phyloP scores from a whole-genome alignment of 2,888 invertebrate genomes.

The Lochmaea crataegi region DNA sequence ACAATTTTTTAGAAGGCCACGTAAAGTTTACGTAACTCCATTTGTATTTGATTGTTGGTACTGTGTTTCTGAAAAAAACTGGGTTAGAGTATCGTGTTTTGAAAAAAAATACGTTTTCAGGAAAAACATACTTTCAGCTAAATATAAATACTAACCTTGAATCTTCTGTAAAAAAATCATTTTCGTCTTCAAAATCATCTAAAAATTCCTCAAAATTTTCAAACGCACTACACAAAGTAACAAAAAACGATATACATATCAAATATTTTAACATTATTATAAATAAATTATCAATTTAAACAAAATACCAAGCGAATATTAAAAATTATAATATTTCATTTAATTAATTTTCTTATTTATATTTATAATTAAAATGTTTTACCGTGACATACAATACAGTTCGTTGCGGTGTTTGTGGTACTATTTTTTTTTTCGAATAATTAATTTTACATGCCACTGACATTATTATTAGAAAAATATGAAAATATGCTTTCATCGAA shows the following conservation, averaged over 20 bases:
- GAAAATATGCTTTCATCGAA: too few species aligned
- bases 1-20: constrained; percentile 72
- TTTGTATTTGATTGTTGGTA: constrained; percentile 55
- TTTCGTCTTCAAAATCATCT: not conserved
- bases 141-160: not conserved
- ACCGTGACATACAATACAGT: not conserved
- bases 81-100: too few species aligned
- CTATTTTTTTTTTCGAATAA: not conserved
- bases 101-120: too few species aligned
- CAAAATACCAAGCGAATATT: too few species aligned
- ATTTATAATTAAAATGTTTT: not conserved
- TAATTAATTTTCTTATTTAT: not conserved
- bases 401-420: not conserved
- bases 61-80: not conserved
- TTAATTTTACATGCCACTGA: not conserved
- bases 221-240: not conserved
- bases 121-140: too few species aligned
- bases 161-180: not conserved
- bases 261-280: not conserved
- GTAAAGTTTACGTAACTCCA: constrained; percentile 78
- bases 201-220: not conserved
- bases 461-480: not conserved
- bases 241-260: not conserved
- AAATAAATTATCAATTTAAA: not conserved
- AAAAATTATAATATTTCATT: too few species aligned